Evolutionary conservation across 92 coral and sea anemone species (phyloP).

Genomic region (Galaxea fascicularis): DNA sequence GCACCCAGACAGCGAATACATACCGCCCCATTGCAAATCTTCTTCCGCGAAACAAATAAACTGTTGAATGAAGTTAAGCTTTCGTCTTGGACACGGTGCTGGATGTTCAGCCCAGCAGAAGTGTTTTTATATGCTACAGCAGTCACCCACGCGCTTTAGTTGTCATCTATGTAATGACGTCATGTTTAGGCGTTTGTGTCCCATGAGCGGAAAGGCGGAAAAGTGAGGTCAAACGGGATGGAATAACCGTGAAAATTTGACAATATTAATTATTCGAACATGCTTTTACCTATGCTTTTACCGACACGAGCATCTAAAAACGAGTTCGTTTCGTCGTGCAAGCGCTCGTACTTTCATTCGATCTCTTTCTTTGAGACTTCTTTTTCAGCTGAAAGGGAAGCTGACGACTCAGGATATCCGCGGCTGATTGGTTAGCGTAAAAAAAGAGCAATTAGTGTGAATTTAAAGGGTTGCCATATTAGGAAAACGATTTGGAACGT

Average conservation of each 20-base stretch:
- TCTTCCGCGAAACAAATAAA: background rate
- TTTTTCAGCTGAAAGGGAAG: conserved; percentile 1
- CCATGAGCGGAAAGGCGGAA: background rate
- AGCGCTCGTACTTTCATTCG: background rate
- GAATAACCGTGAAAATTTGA: background rate
- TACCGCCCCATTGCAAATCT: background rate
- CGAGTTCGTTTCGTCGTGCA: background rate
- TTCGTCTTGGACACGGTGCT: background rate
- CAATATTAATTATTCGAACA: background rate
- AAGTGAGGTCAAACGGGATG: background rate
- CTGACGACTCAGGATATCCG: background rate
- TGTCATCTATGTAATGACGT: conserved; percentile 12
- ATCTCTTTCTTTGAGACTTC: background rate
- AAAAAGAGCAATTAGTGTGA: background rate
- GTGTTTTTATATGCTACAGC: background rate
- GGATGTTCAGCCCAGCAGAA: background rate
- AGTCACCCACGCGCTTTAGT: conserved; percentile 5
- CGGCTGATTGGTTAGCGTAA: background rate
- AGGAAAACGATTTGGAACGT: conserved; percentile 29
- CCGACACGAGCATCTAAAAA: no score
- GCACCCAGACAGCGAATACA: background rate
- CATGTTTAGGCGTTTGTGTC: conserved; percentile 10
- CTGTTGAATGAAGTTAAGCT: background rate
- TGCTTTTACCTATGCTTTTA: background rate
- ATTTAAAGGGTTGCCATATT: conserved; percentile 21